phyloP scores from a whole-genome alignment of 2,888 invertebrate species.

The Plemyria rubiginata region DNA sequence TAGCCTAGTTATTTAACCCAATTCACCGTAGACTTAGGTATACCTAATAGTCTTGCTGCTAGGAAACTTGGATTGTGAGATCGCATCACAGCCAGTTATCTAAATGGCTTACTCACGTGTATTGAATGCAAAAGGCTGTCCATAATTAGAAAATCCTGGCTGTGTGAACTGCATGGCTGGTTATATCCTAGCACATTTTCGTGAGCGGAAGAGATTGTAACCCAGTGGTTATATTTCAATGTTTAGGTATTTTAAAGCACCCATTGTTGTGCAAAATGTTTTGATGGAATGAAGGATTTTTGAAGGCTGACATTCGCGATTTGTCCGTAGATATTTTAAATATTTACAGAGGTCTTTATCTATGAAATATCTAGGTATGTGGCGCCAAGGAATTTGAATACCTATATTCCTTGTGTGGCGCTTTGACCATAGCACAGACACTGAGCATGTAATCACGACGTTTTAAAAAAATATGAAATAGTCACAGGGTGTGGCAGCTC shows the following conservation, averaged over 20 bases:
- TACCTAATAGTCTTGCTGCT: too few relatives aligned
- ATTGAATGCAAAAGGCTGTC: slow-evolving; percentile 35
- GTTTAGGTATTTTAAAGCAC: slow-evolving; percentile 10
- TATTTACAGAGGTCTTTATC: neutral
- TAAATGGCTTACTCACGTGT: slow-evolving; percentile 38
- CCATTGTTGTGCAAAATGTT: slow-evolving; percentile 25
- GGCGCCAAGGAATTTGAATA: too few relatives aligned
- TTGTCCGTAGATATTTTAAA: slow-evolving; percentile 9
- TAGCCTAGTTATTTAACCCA: too few relatives aligned
- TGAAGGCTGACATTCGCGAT: slow-evolving; percentile 7
- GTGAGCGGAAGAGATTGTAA: neutral
- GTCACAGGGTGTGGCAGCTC: too few relatives aligned
- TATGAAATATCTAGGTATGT: too few relatives aligned
- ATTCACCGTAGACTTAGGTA: too few relatives aligned
- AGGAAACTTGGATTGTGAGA: too few relatives aligned
- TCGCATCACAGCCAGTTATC: too few relatives aligned
- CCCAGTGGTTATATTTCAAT: slow-evolving; percentile 12
- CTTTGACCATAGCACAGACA: too few relatives aligned
- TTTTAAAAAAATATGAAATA: too few relatives aligned
- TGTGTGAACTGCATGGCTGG: slow-evolving; percentile 63
- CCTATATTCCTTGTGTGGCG: too few relatives aligned
- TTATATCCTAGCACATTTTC: slow-evolving; percentile 31
- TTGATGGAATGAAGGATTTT: slow-evolving; percentile 10
- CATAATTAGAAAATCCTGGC: slow-evolving; percentile 42
- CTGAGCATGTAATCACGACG: too few relatives aligned